These are phyloP conservation scores for Oncorhynchus masou DNA, from an alignment of 2,113 vertebrate genomes.

Conservation along the genomic window DNA sequence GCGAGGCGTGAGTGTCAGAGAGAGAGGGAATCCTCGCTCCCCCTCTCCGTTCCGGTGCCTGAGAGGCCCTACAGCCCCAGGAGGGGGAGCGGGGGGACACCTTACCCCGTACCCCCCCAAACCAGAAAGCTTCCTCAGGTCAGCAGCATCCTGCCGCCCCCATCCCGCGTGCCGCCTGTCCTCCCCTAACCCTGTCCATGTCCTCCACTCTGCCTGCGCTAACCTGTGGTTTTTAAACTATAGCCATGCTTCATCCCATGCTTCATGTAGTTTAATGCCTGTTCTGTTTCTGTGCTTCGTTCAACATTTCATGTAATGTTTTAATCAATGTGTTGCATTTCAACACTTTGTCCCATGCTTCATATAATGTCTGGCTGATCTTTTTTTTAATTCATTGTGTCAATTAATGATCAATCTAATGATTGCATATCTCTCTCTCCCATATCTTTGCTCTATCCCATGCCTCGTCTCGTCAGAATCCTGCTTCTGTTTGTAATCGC, in stretches of 20 bases:
- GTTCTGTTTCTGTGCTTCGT: not conserved
- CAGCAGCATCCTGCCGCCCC: slow-evolving; percentile 83
- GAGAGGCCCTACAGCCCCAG: slow-evolving; percentile 79
- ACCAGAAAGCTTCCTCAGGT: slow-evolving; percentile 66
- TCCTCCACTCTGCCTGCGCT: slow-evolving; percentile 32
- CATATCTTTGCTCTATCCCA: too few relatives aligned
- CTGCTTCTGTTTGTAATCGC: not conserved
- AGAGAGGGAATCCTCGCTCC: slow-evolving; percentile 16
- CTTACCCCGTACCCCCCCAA: slow-evolving; percentile 68
- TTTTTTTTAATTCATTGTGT: not conserved
- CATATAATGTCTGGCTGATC: not conserved
- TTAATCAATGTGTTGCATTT: not conserved
- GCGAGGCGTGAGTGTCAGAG: slow-evolving; percentile 78
- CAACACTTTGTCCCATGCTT: slow-evolving; percentile 7
- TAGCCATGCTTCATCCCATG: slow-evolving; percentile 8
- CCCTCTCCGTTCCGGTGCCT: slow-evolving; percentile 71
- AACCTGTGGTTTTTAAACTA: slow-evolving; percentile 45
- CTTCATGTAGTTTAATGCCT: not conserved
- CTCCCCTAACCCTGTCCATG: slow-evolving; percentile 35
- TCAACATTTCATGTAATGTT: slow-evolving; percentile 6
- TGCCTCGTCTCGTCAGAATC: not conserved
- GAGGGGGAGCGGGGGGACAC: slow-evolving; percentile 76
- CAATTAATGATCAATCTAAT: not conserved
- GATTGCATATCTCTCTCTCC: too few relatives aligned
- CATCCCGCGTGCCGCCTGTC: slow-evolving; percentile 66